Percentiles rank a stretch among this genome's conserved stretches.
Evolutionary conservation across 2,113 vertebrate genomes (phyloP).

Genomic region (Bothrops jararaca): DNA sequence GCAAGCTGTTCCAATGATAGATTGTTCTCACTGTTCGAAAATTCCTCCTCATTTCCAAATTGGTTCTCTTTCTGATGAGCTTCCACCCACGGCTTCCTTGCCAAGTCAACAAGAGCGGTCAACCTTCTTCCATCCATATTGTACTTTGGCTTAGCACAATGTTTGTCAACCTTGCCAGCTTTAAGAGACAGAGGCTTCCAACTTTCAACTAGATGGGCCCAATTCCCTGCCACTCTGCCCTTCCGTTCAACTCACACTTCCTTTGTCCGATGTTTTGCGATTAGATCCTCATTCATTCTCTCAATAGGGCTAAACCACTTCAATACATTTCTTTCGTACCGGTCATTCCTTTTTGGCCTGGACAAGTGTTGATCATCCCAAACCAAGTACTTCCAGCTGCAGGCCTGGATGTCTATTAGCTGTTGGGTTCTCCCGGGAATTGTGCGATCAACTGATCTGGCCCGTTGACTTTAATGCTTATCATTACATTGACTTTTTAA

Average conservation of each 20-base stretch:
- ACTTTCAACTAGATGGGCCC: neutral
- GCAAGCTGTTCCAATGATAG: no score
- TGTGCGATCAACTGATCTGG: neutral
- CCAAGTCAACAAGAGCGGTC: no score
- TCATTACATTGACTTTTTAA: neutral
- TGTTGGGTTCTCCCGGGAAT: neutral
- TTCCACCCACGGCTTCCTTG: no score
- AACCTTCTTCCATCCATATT: neutral
- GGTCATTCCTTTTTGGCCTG: neutral
- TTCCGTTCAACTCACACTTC: neutral
- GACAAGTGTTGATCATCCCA: neutral
- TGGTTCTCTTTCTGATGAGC: no score
- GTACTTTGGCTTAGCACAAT: neutral
- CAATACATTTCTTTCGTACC: neutral
- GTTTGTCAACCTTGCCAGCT: neutral
- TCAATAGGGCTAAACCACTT: neutral
- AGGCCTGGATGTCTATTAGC: neutral
- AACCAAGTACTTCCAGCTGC: neutral
- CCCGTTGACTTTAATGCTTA: neutral
- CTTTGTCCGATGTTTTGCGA: neutral
- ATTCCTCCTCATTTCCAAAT: no score
- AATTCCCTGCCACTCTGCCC: neutral
- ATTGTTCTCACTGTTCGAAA: no score
- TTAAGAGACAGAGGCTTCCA: neutral
- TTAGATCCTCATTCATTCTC: neutral